Base-by-base conservation (phyloP, 1,140 invertebrate species). In the Drosophila bipectinata region DNA sequence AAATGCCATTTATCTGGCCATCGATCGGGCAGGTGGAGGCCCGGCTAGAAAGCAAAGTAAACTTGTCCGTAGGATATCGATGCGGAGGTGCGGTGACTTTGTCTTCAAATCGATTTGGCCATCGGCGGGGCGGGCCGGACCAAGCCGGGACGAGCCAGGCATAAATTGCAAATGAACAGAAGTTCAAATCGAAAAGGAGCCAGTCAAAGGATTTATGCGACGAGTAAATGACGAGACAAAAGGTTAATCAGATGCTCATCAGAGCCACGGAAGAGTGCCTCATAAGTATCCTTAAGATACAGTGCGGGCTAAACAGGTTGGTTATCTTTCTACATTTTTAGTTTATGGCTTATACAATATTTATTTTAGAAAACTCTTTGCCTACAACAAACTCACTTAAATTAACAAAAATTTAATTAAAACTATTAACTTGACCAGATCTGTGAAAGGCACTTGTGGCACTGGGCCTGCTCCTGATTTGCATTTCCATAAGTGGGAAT, bases 1-100 rank as follows among this genome's bases (percentile, higher is more conserved):
- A 75, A 78, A 77, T 87, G 76, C 84, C 72, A 88, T 88, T 88
- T 88, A 88, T 88, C 84, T 88, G 64, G 41, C 75, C 79, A 87
- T 87, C 83, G 84, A 88, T 89, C 79, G 81, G 74, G 44, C 67
- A 55, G 55, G 62, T 59, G 49, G 58, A 66, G 28, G 21, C 34
- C 41, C 4, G 28, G n/a, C 47, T 26, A 28, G 60, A 28, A 24
- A 41, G n/a, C 24, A 6, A 9, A 30, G 48, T 28, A 14, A 68
- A 53, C 44, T 49, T 48, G 30, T 53, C 55, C 64, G 49, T 44
- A 9, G 48, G 6, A 44, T 44, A 18, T 18, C 14, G 41, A 44
- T 44, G 41, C 14, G n/a, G 60, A 71, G 79, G 68, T 69, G 68
- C 59, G 68, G 26, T 62, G 66, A 44, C 7, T 14, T 21, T 56